These are phyloP conservation scores for Struthio camelus DNA, from an alignment of 2,113 vertebrate species.

Conservation along the genomic window DNA sequence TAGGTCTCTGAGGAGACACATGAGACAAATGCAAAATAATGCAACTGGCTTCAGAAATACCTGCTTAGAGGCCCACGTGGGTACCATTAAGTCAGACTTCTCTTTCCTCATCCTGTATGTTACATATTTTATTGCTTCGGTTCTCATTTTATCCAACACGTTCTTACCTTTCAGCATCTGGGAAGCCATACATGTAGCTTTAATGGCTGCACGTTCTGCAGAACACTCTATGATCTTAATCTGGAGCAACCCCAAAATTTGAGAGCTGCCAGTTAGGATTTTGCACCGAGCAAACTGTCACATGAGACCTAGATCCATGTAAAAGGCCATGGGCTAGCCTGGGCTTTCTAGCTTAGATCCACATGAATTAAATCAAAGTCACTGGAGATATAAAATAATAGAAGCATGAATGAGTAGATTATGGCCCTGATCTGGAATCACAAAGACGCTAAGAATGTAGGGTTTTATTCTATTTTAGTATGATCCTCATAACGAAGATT, in stretches of 20 bases:
- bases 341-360: not conserved
- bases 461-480: not conserved
- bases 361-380: not conserved
- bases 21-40: not conserved
- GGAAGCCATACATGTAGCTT: not conserved
- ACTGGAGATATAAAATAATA: not conserved
- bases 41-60: not conserved
- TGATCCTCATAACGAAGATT: not conserved
- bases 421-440: not conserved
- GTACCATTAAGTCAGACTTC: conserved; percentile 6
- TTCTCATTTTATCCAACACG: not conserved
- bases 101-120: not conserved
- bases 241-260: conserved; percentile 20
- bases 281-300: rapidly evolving
- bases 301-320: not conserved
- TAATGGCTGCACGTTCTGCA: conserved; percentile 1
- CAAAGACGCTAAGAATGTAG: not conserved
- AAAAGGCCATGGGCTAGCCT: rapidly evolving
- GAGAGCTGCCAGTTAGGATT: not conserved
- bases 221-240: not conserved
- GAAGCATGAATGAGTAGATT: not conserved
- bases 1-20: conserved; percentile 9
- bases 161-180: not conserved
- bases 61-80: not conserved
- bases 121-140: not conserved